phyloP scores from a whole-genome alignment of 2,888 invertebrate genomes.

The Caenorhabditis afra region DNA sequence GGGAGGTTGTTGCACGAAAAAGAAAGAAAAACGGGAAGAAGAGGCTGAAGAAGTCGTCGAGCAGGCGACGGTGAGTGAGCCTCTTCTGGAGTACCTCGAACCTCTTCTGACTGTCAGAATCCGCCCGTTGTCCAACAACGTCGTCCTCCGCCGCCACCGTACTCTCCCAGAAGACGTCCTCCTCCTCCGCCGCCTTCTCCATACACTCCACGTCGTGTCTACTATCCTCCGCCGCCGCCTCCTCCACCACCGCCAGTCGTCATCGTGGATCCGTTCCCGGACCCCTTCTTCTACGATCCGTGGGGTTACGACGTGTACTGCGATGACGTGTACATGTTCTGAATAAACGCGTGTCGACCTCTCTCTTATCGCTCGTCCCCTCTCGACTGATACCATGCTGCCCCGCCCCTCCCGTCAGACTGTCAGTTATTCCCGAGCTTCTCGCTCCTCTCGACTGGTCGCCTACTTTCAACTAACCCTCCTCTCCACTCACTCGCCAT shows the following conservation, averaged over 20 bases:
- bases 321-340: neutral
- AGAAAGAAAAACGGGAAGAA: neutral
- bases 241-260: neutral
- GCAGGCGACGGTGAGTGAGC: neutral
- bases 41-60: neutral
- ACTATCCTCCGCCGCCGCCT: neutral
- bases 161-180: neutral
- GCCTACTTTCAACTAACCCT: slow-evolving; percentile 2
- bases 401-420: neutral
- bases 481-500: slow-evolving; percentile 1
- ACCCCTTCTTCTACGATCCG: slow-evolving; percentile 4
- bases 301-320: neutral
- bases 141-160: neutral
- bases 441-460: slow-evolving; percentile 7
- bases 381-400: slow-evolving; percentile 1
- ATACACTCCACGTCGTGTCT: neutral
- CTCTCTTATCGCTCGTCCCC: too few species aligned
- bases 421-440: slow-evolving; percentile 15
- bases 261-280: neutral
- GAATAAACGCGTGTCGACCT: too few species aligned
- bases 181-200: neutral
- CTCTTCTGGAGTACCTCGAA: neutral
- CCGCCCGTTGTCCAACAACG: neutral
- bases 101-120: too few species aligned
- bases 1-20: neutral